phyloP scores from a whole-genome alignment of 2,888 invertebrate species.

The Pinctada fucata region DNA sequence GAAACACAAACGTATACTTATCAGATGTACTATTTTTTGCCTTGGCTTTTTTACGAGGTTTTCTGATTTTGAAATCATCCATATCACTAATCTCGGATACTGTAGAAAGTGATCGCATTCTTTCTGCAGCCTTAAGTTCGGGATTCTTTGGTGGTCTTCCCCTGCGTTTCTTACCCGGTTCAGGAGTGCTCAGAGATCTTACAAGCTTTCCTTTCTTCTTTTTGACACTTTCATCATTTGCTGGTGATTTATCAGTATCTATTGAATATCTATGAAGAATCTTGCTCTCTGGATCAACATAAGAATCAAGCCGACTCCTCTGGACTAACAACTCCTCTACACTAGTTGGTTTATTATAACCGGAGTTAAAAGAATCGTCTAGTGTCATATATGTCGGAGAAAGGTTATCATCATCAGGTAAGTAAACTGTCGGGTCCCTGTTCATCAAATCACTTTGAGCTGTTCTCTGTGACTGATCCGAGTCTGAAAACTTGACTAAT shows the following conservation, averaged over 20 bases:
- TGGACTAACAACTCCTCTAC: neutral
- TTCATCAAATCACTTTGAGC: too few relatives aligned
- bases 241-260: neutral
- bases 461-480: neutral
- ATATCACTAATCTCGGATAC: neutral
- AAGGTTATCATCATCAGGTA: neutral
- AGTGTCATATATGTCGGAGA: neutral
- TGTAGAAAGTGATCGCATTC: neutral
- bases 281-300: neutral
- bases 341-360: neutral
- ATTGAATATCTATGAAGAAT: too few relatives aligned
- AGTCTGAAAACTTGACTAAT: neutral
- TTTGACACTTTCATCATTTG: neutral
- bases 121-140: neutral
- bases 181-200: slow-evolving; percentile 19
- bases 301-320: neutral
- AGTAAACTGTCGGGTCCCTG: neutral
- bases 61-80: neutral
- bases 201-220: neutral
- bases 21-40: slow-evolving; percentile 32
- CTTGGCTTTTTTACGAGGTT: neutral
- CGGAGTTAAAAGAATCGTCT: neutral
- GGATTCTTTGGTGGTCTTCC: slow-evolving; percentile 20
- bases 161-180: slow-evolving; percentile 4
- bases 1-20: slow-evolving; percentile 66